phyloP scores from a whole-genome alignment of 2,888 invertebrate species.

The Pristionchus maxplancki region DNA sequence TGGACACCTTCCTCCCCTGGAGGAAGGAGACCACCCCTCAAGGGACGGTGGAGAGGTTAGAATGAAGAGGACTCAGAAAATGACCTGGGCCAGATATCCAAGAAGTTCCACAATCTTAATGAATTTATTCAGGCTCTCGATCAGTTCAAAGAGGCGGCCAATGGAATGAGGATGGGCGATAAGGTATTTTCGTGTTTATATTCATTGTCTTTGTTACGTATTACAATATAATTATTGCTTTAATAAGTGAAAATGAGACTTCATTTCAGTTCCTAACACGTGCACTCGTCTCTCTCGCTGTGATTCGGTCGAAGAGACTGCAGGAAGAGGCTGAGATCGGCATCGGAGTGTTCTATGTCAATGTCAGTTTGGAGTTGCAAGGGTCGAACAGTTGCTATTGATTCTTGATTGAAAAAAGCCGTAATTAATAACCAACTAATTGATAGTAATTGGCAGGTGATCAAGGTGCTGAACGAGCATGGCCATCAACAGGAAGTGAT shows the following conservation, averaged over 20 bases:
- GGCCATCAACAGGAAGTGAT: slow-evolving; percentile 52
- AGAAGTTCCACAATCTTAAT: too few species aligned
- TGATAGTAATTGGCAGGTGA: slow-evolving; percentile 19
- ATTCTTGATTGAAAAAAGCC: too few species aligned
- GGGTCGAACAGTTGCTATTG: too few species aligned
- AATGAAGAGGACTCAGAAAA: too few species aligned
- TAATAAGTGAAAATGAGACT: too few species aligned
- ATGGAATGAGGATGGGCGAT: slow-evolving; percentile 43
- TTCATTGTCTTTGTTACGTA: neutral
- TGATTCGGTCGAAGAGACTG: neutral
- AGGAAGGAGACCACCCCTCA: too few species aligned
- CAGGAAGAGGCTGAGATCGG: slow-evolving; percentile 32
- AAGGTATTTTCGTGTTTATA: neutral
- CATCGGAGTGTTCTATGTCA: slow-evolving; percentile 46
- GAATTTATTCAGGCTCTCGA: slow-evolving; percentile 27
- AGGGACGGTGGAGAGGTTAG: too few species aligned
- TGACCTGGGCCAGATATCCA: too few species aligned
- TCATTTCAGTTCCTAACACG: slow-evolving; percentile 2
- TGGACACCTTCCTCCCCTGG: too few species aligned
- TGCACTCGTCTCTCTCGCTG: slow-evolving; percentile 9
- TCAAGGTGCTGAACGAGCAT: slow-evolving; percentile 44
- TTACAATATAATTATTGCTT: neutral
- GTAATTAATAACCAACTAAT: neutral
- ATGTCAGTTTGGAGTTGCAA: too few species aligned
- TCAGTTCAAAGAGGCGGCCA: slow-evolving; percentile 32